Evolutionary conservation across 2,113 vertebrate genomes (phyloP).

Genomic region (Gymnarchus niloticus): DNA sequence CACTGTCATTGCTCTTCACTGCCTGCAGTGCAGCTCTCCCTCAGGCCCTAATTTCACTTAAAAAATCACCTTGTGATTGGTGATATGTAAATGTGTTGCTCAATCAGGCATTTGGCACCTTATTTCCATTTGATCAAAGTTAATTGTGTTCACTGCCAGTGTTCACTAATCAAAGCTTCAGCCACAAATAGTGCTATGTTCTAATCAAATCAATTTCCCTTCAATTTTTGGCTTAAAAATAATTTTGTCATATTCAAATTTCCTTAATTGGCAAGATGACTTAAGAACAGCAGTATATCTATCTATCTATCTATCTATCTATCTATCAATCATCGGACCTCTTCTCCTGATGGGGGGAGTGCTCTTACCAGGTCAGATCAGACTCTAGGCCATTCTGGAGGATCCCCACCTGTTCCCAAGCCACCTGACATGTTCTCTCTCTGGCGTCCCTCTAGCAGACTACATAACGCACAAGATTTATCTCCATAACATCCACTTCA

Average conservation of each 20-base stretch:
- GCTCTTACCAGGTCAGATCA: neutral
- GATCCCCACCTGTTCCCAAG: neutral
- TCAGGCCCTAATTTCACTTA: neutral
- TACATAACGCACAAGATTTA: neutral
- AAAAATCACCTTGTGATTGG: neutral
- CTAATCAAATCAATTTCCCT: slow-evolving; percentile 4
- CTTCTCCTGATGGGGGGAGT: neutral
- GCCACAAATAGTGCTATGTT: neutral
- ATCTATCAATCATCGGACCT: neutral
- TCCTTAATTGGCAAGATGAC: neutral
- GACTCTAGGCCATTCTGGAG: neutral
- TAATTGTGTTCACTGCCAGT: neutral
- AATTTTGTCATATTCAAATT: neutral
- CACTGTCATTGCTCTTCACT: too few species aligned
- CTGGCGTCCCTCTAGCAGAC: neutral
- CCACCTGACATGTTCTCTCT: neutral
- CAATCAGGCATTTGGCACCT: neutral
- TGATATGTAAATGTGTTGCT: neutral
- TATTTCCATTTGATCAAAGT: neutral
- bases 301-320: neutral
- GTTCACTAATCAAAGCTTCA: neutral
- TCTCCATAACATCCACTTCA: neutral
- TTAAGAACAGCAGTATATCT: neutral
- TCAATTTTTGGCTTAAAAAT: neutral
- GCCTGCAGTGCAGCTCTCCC: too few species aligned